A percentile compares a stretch with the other conserved stretches of the same genome.
These are phyloP conservation scores for Acanthoscelides obtectus DNA, from an alignment of 2,888 invertebrate genomes.

Conservation along the genomic window DNA sequence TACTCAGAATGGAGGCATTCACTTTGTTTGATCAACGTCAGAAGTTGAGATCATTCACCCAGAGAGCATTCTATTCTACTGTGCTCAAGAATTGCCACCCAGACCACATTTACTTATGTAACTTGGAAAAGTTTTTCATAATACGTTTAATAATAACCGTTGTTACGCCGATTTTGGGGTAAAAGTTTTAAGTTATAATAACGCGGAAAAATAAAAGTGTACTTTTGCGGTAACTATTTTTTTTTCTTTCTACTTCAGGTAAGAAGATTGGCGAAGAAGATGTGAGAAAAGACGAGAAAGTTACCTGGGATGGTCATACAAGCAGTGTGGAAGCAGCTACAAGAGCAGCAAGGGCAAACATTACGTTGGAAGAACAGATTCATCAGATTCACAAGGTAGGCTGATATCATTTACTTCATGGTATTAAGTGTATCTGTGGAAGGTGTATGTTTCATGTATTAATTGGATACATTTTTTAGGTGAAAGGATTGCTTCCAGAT, in stretches of 20 bases:
- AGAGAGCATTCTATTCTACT: no score
- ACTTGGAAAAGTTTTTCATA: no score
- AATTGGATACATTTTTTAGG: constrained; percentile 32
- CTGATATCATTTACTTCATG: neutral
- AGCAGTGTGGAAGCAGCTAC: constrained; percentile 95
- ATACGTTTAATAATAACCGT: no score
- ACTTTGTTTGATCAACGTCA: no score
- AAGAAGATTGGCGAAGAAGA: constrained; percentile 93
- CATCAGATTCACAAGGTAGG: constrained; percentile 89
- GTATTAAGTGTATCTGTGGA: neutral
- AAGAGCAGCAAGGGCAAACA: constrained; percentile 88
- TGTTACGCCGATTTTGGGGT: no score
- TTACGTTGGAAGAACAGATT: constrained; percentile 94
- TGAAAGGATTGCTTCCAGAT: constrained; percentile 89
- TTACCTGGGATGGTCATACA: constrained; percentile 98
- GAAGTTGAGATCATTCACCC: no score
- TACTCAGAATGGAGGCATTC: no score
- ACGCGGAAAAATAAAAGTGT: no score
- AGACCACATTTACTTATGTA: no score
- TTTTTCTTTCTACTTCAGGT: constrained; percentile 24
- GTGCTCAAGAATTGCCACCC: no score
- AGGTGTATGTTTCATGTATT: neutral
- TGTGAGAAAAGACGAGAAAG: constrained; percentile 78
- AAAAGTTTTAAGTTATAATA: no score
- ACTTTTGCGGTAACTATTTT: no score